Conservation (phyloP, 2,113 vertebrate genomes). For the Microcebus ravelobensis region DNA sequence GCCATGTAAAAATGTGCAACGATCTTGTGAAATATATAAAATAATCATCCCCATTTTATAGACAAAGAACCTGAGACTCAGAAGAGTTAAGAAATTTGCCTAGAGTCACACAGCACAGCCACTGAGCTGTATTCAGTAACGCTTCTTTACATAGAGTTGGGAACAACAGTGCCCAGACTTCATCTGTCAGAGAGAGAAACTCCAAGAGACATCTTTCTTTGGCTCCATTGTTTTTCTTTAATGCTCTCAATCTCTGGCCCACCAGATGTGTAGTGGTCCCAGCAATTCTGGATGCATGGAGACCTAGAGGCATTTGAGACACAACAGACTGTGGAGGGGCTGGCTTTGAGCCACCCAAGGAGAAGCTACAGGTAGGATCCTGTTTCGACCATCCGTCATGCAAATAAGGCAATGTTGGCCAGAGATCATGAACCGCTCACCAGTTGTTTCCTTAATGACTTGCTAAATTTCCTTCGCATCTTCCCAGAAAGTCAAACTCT, state of each 20-base stretch:
- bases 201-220: neutral
- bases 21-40: neutral
- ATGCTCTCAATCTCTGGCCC: neutral
- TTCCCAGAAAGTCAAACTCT: constrained; percentile 72
- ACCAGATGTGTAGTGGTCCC: neutral
- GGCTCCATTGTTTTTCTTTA: neutral
- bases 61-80: neutral
- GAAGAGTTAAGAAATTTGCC: neutral
- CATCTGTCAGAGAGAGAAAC: neutral
- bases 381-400: constrained; percentile 79
- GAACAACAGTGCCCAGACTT: neutral
- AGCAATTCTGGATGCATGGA: neutral
- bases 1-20: neutral
- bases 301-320: neutral
- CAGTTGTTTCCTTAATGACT: constrained; percentile 85
- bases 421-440: constrained; percentile 76
- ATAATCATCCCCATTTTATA: neutral
- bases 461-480: constrained; percentile 83
- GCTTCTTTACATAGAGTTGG: neutral
- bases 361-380: constrained; percentile 81
- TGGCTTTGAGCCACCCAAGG: constrained; percentile 3
- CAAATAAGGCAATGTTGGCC: constrained; percentile 83
- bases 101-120: neutral
- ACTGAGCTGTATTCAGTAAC: neutral
- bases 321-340: neutral